Conservation (phyloP, 2,888 invertebrate genomes). For the Megalurothrips usitatus region DNA sequence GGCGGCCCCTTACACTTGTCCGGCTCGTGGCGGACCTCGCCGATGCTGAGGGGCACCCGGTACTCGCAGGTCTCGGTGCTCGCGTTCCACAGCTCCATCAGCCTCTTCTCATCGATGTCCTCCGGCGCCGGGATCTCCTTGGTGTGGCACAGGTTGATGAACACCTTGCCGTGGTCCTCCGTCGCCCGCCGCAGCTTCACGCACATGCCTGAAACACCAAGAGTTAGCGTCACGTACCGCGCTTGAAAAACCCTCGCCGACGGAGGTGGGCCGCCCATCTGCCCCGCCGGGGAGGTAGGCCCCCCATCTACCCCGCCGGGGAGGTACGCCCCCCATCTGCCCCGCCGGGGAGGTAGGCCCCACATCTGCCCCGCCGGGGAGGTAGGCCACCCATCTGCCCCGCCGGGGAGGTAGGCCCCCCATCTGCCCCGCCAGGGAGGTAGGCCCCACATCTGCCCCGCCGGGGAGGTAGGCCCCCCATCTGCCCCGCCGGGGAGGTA, state of each 20-base stretch:
- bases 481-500: background rate
- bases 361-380: background rate
- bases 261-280: background rate
- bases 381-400: background rate
- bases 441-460: background rate
- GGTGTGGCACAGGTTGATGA: slow-evolving; percentile 80
- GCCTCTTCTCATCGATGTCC: slow-evolving; percentile 63
- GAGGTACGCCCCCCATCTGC: too few species aligned
- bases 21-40: slow-evolving; percentile 68
- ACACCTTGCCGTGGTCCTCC: slow-evolving; percentile 65
- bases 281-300: background rate
- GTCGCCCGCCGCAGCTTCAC: slow-evolving; percentile 61
- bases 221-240: too few species aligned
- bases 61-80: slow-evolving; percentile 58
- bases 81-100: slow-evolving; percentile 50
- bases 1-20: slow-evolving; percentile 69
- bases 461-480: background rate
- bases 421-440: background rate
- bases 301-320: too few species aligned
- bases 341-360: background rate
- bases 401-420: background rate
- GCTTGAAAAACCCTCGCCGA: too few species aligned
- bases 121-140: slow-evolving; percentile 68
- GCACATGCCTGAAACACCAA: slow-evolving; percentile 67
- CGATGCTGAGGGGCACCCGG: slow-evolving; percentile 86